Evolutionary conservation across 2,888 invertebrate genomes (phyloP).

Genomic region (Petrolisthes manimaculis): DNA sequence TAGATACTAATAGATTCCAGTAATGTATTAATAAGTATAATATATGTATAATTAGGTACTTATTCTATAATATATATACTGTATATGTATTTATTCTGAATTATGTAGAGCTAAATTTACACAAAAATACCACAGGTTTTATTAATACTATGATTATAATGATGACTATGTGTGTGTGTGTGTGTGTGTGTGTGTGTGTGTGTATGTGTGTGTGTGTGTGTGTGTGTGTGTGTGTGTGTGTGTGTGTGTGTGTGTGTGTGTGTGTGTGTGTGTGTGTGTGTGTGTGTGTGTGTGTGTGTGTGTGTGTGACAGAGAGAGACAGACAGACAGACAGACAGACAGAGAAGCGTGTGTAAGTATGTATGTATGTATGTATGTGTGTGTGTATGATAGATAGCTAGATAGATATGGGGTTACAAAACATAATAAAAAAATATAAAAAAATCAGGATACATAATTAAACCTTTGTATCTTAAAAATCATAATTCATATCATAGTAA

Average conservation of each 20-base stretch:
- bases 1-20: no score
- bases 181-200: not conserved
- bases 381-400: not conserved
- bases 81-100: no score
- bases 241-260: constrained; percentile 8
- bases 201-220: constrained; percentile 17
- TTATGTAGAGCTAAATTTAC: no score
- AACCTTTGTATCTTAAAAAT: not conserved
- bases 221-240: constrained; percentile 17
- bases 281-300: constrained; percentile 34
- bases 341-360: not conserved
- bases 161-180: no score
- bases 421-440: no score
- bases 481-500: not conserved
- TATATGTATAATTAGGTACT: no score
- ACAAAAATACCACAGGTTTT: no score
- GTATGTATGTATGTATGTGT: not conserved
- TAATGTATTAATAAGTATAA: no score
- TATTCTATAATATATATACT: no score
- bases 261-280: constrained; percentile 2
- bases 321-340: constrained; percentile 1
- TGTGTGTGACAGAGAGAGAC: not conserved
- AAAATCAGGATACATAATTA: not conserved
- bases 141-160: not conserved
- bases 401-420: no score